Conservation (phyloP, 2,888 invertebrate species). For the Laothoe populi region DNA sequence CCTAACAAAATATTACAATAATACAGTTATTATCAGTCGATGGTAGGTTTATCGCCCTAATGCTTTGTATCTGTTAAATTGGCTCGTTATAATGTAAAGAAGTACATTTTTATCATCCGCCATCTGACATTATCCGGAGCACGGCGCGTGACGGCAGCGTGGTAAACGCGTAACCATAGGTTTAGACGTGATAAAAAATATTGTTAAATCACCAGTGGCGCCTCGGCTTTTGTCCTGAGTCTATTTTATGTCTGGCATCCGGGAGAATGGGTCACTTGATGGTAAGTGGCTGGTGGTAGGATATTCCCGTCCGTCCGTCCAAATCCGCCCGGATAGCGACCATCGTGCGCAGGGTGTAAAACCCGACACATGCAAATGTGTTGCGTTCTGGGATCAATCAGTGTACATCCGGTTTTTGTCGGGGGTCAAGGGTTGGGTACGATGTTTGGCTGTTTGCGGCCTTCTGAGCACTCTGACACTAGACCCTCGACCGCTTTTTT, state of each 20-base stretch:
- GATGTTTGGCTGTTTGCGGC: too few relatives aligned
- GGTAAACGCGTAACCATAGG: conserved; percentile 34
- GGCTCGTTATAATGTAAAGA: conserved; percentile 36
- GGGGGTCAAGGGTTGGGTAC: too few relatives aligned
- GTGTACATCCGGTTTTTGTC: too few relatives aligned
- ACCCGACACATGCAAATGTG: too few relatives aligned
- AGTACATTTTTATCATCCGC: conserved; percentile 39
- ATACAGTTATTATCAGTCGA: conserved; percentile 13
- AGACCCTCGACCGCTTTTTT: too few relatives aligned
- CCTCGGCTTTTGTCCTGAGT: background rate
- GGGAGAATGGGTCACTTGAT: too few relatives aligned
- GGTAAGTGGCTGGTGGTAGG: too few relatives aligned
- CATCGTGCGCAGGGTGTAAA: too few relatives aligned
- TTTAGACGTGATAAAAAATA: conserved; percentile 7
- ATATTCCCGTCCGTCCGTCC: too few relatives aligned
- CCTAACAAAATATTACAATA: background rate
- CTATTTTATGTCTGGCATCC: background rate
- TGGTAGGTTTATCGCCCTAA: conserved; percentile 5
- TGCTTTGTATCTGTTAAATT: conserved; percentile 28
- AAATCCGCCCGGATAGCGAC: too few relatives aligned
- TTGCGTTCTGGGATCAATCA: too few relatives aligned
- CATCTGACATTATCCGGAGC: conserved; percentile 42
- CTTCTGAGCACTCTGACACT: too few relatives aligned
- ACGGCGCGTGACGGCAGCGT: conserved; percentile 44
- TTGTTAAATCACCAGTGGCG: background rate